A percentile compares a stretch with the other conserved stretches of the same genome.
phyloP scores from a whole-genome alignment of 2,113 vertebrate species.

The Megalops atlanticus region DNA sequence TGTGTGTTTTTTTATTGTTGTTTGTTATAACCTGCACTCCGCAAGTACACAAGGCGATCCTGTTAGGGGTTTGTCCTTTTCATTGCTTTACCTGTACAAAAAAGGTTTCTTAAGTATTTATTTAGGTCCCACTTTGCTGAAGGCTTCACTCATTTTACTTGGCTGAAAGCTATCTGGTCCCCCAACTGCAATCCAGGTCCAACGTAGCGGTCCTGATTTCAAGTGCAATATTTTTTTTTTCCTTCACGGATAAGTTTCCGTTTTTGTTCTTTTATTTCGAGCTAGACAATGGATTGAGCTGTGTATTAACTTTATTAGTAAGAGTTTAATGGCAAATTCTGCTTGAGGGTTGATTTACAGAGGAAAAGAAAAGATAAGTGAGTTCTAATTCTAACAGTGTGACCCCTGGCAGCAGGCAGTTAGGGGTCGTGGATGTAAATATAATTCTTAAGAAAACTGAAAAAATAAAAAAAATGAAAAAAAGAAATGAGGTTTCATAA shows the following conservation, averaged over 20 bases:
- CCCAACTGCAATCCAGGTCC: conserved; percentile 67
- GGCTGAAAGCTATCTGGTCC: conserved; percentile 62
- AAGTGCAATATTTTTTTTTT: conserved; percentile 90
- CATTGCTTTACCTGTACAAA: conserved; percentile 62
- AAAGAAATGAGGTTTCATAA: conserved; percentile 57
- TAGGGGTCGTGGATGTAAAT: conserved; percentile 76
- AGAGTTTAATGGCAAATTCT: conserved; percentile 55
- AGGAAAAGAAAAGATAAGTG: conserved; percentile 61
- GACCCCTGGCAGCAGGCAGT: conserved; percentile 77
- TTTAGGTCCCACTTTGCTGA: conserved; percentile 79
- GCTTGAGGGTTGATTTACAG: conserved; percentile 70
- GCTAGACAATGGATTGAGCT: conserved; percentile 64
- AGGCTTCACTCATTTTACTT: conserved; percentile 74
- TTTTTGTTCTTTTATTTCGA: conserved; percentile 46
- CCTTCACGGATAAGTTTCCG: conserved; percentile 60
- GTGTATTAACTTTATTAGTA: conserved; percentile 72
- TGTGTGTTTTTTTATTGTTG: conserved; percentile 37
- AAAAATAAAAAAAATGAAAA: conserved; percentile 43
- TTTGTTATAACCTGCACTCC: conserved; percentile 65
- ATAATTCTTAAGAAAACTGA: conserved; percentile 73
- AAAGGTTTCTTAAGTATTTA: conserved; percentile 82
- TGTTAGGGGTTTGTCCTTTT: conserved; percentile 41
- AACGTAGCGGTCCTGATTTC: conserved; percentile 70
- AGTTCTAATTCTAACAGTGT: conserved; percentile 67
- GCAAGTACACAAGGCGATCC: conserved; percentile 52